Conservation (phyloP, 2,113 vertebrate genomes). For the Sander lucioperca region DNA sequence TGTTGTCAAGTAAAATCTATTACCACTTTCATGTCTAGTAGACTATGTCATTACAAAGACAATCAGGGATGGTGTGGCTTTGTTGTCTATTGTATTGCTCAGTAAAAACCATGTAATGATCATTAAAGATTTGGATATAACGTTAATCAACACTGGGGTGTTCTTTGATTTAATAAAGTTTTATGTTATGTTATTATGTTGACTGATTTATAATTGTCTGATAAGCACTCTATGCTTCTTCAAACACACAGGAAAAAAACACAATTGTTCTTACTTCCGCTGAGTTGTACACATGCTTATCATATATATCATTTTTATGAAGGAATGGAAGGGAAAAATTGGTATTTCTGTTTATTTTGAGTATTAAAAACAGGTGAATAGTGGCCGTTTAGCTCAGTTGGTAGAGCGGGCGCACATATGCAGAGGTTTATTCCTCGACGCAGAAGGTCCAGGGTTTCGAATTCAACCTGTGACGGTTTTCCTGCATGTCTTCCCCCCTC, state of each 20-base stretch:
- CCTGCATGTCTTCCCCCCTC: too few relatives aligned
- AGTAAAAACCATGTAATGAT: neutral
- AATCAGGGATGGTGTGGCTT: constrained; percentile 15
- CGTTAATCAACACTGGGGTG: neutral
- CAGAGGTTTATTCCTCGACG: too few relatives aligned
- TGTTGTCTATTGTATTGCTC: neutral
- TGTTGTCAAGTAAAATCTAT: neutral
- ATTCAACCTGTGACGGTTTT: too few relatives aligned
- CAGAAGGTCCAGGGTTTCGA: too few relatives aligned
- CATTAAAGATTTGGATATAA: neutral
- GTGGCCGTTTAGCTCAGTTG: too few relatives aligned
- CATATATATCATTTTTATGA: too few relatives aligned
- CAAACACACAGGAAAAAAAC: neutral
- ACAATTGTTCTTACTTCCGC: neutral
- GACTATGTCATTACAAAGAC: neutral
- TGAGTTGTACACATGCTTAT: neutral
- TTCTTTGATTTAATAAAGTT: neutral
- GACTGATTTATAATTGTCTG: neutral
- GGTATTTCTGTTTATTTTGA: neutral
- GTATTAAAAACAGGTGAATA: neutral
- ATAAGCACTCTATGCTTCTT: neutral
- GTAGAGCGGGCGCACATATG: too few relatives aligned
- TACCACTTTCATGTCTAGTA: neutral
- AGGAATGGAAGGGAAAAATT: too few relatives aligned
- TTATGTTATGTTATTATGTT: neutral